Percentiles rank a stretch among this genome's conserved stretches.
Conservation (phyloP, 2,113 vertebrate genomes). For the Lasiurus borealis region DNA sequence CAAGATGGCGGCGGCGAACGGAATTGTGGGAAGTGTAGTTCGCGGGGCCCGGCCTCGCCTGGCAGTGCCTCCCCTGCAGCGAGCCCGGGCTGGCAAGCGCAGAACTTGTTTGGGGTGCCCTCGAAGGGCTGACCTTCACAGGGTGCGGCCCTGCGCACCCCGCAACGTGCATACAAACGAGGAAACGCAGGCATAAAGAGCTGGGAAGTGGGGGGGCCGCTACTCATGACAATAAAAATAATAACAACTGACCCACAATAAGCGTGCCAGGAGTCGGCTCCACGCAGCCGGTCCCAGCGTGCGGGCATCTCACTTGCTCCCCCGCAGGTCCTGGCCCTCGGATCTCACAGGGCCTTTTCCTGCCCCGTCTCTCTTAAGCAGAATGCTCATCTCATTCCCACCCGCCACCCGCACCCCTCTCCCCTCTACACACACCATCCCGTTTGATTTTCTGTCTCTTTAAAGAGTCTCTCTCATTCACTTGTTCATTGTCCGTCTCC, state of each 20-base stretch:
- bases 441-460: neutral
- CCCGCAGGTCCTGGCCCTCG: neutral
- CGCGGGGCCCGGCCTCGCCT: accelerated
- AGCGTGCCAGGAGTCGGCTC: neutral
- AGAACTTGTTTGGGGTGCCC: slow-evolving; percentile 1
- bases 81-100: neutral
- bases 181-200: neutral
- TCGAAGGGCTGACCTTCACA: neutral
- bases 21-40: slow-evolving; percentile 77
- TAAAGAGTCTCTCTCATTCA: neutral
- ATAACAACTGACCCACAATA: neutral
- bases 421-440: no score
- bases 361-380: neutral
- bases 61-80: neutral
- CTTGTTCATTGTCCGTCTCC: neutral
- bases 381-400: neutral
- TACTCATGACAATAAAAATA: neutral
- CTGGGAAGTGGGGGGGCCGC: neutral
- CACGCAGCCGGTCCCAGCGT: no score
- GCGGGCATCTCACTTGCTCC: neutral
- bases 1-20: slow-evolving; percentile 55
- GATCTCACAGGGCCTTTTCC: neutral
- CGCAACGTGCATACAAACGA: neutral
- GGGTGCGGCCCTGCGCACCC: neutral
- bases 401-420: no score